Evolutionary conservation across 1,140 invertebrate genomes (phyloP).

Genomic region (Diachasma alloeum): DNA sequence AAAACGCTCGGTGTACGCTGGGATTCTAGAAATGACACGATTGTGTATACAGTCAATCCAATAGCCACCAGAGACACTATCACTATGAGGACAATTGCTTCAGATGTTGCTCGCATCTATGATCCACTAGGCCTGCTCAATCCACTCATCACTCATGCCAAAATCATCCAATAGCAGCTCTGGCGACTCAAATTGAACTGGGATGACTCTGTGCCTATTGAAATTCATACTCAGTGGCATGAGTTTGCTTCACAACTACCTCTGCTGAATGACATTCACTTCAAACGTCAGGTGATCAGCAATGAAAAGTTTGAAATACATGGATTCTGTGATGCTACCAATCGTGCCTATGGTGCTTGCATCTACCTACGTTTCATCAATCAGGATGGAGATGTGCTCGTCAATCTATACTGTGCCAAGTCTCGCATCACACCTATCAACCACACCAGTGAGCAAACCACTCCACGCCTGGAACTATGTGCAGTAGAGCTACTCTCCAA

Average conservation of each 20-base stretch:
- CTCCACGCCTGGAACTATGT: slow-evolving; percentile 39
- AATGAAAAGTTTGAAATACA: slow-evolving; percentile 29
- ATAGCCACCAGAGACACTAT: slow-evolving; percentile 8
- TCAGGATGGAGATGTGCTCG: background rate
- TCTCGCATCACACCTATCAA: slow-evolving; percentile 47
- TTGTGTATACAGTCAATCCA: slow-evolving; percentile 9
- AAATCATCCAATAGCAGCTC: slow-evolving; percentile 49
- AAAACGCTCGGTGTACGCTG: slow-evolving; percentile 29
- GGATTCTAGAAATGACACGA: slow-evolving; percentile 38
- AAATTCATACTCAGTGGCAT: slow-evolving; percentile 35
- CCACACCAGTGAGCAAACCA: slow-evolving; percentile 26
- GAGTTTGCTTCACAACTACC: slow-evolving; percentile 25
- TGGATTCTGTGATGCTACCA: slow-evolving; percentile 41
- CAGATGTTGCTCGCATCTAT: slow-evolving; percentile 45
- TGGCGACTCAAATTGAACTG: slow-evolving; percentile 44
- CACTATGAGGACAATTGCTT: slow-evolving; percentile 44
- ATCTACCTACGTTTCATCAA: slow-evolving; percentile 19
- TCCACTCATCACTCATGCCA: slow-evolving; percentile 45
- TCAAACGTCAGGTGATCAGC: slow-evolving; percentile 21
- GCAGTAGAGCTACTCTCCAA: slow-evolving; percentile 31
- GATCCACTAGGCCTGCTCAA: slow-evolving; percentile 48
- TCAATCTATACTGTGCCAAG: slow-evolving; percentile 19
- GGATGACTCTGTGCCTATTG: slow-evolving; percentile 42
- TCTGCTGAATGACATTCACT: slow-evolving; percentile 20
- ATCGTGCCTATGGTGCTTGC: slow-evolving; percentile 37